Conservation (phyloP, 37 sponge, comb jelly and placozoan genomes). For the Cliona cf. orientalis region DNA sequence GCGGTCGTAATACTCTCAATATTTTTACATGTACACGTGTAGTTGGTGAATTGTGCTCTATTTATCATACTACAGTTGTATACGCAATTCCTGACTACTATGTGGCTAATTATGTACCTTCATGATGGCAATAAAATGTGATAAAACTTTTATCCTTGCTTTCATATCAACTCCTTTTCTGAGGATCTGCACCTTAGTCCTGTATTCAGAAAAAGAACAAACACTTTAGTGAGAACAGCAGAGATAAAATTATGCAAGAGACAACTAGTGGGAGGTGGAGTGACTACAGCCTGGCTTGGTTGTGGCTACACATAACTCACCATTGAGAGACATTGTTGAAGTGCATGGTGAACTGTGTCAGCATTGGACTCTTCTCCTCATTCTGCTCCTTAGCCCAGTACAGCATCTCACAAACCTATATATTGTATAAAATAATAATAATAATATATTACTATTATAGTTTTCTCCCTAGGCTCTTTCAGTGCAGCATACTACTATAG, state of each 20-base stretch:
- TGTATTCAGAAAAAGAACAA: too few species aligned
- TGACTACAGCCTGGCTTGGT: too few species aligned
- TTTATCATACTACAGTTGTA: too few species aligned
- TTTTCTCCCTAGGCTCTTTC: too few species aligned
- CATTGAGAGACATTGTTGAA: constrained; percentile 93
- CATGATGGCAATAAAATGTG: constrained; percentile 80
- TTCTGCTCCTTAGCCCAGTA: constrained; percentile 85
- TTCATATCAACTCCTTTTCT: constrained; percentile 66
- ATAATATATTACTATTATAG: too few species aligned
- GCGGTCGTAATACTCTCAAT: not conserved
- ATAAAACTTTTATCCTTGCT: constrained; percentile 68
- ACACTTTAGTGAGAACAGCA: too few species aligned
- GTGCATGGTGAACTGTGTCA: constrained; percentile 92
- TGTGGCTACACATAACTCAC: constrained; percentile 42
- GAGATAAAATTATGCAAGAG: too few species aligned
- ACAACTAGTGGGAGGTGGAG: too few species aligned
- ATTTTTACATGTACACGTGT: not conserved
- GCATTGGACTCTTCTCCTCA: constrained; percentile 83
- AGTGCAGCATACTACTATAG: too few species aligned
- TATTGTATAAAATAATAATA: too few species aligned
- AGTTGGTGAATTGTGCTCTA: too few species aligned
- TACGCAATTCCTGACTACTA: too few species aligned
- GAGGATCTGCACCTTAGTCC: constrained; percentile 71
- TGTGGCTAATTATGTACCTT: constrained; percentile 76
- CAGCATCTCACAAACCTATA: constrained; percentile 84